Evolutionary conservation across 2,888 invertebrate genomes (phyloP).

Genomic region (Trimorus sp.): DNA sequence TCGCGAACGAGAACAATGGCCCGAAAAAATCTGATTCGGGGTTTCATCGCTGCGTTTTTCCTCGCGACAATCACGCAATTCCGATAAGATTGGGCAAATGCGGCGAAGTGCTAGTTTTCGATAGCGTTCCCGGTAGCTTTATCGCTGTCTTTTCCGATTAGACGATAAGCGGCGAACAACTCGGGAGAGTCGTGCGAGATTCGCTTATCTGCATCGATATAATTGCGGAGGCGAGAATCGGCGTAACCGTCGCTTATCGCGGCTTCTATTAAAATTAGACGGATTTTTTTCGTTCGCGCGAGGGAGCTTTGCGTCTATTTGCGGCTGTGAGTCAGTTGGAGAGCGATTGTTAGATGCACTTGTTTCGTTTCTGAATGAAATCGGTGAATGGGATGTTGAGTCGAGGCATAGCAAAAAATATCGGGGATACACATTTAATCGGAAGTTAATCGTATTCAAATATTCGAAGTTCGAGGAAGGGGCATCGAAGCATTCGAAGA

Average conservation of each 20-base stretch:
- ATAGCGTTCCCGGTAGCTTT: slow-evolving; percentile 38
- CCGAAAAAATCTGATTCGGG: not conserved
- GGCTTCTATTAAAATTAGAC: slow-evolving; percentile 37
- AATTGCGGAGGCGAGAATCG: slow-evolving; percentile 27
- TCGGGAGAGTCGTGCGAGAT: slow-evolving; percentile 15
- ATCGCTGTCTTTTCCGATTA: slow-evolving; percentile 39
- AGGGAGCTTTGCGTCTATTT: not conserved
- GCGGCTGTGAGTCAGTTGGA: no score
- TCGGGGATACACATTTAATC: no score
- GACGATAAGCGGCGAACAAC: slow-evolving; percentile 24
- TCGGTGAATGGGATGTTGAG: no score
- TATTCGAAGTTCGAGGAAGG: no score
- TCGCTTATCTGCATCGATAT: slow-evolving; percentile 37
- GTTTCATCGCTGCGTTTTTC: not conserved
- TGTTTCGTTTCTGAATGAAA: no score
- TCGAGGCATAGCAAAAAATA: no score
- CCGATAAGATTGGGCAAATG: slow-evolving; percentile 56
- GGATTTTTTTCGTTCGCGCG: slow-evolving; percentile 4
- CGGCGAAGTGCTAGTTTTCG: slow-evolving; percentile 19
- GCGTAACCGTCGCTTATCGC: slow-evolving; percentile 16
- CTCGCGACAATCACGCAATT: slow-evolving; percentile 23
- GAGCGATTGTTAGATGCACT: no score
- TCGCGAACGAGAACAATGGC: no score
- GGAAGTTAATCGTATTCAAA: no score
- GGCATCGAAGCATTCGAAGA: no score